Evolutionary conservation across 1,140 invertebrate species (phyloP).

Genomic region (Ips typographus): DNA sequence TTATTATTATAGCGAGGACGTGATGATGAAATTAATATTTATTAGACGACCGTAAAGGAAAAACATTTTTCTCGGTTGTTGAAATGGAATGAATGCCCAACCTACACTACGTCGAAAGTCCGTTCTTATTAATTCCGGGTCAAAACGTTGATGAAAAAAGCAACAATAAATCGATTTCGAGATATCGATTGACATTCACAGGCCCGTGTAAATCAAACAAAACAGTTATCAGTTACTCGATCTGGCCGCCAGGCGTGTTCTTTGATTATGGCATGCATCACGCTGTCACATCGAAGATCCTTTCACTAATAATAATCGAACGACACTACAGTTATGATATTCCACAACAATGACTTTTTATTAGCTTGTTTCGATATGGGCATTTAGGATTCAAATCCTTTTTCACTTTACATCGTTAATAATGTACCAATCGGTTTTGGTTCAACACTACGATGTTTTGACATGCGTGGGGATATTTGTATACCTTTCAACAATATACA

Average conservation of each 20-base stretch:
- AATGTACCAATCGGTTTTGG: conserved; percentile 15
- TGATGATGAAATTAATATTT: background rate
- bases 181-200: conserved; percentile 22
- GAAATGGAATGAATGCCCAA: background rate
- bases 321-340: conserved; percentile 21
- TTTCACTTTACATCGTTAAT: conserved; percentile 21
- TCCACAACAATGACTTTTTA: conserved; percentile 9
- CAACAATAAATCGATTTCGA: conserved; percentile 13
- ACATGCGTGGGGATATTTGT: background rate
- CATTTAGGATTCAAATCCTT: conserved; percentile 9
- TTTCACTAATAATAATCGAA: conserved; percentile 25
- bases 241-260: conserved; percentile 14
- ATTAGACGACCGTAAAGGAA: background rate
- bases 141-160: conserved; percentile 1
- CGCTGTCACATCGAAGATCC: conserved; percentile 19
- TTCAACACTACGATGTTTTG: background rate
- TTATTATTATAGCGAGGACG: conserved; percentile 1
- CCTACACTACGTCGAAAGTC: background rate
- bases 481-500: background rate
- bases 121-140: background rate
- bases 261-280: conserved; percentile 23
- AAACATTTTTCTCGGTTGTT: background rate
- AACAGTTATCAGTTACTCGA: conserved; percentile 14
- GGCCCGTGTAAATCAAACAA: conserved; percentile 18
- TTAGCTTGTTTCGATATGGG: conserved; percentile 7